Conservation (phyloP, 1,140 invertebrate species). For the Pseudomyrmex pallidus region DNA sequence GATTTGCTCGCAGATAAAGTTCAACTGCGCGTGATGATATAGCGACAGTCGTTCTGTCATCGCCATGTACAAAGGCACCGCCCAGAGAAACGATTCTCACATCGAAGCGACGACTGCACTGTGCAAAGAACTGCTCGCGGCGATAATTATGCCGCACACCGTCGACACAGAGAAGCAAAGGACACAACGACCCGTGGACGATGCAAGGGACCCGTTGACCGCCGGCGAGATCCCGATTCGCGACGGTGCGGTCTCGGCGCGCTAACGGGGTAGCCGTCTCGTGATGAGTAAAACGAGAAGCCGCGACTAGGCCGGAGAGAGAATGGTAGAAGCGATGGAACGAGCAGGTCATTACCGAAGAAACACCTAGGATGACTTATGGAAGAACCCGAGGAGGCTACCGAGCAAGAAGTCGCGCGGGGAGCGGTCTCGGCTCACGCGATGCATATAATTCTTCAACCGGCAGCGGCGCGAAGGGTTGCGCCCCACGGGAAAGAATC, state of each 20-base stretch:
- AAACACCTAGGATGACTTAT: conserved; percentile 81
- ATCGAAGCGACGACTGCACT: conserved; percentile 36
- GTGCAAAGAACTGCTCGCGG: conserved; percentile 15
- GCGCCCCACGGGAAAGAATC: not conserved
- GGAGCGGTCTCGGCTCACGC: conserved; percentile 66
- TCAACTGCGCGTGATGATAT: not conserved
- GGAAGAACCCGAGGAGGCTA: conserved; percentile 55
- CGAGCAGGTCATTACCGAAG: conserved; percentile 75
- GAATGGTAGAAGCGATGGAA: conserved; percentile 40
- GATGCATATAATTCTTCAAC: conserved; percentile 73
- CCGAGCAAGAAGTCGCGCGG: conserved; percentile 61
- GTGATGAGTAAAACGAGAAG: conserved; percentile 79
- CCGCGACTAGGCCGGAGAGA: conserved; percentile 59
- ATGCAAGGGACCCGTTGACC: not conserved
- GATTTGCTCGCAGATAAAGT: conserved; percentile 3
- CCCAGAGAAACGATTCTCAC: conserved; percentile 50
- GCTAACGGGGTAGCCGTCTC: conserved; percentile 48
- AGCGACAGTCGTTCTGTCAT: conserved; percentile 46
- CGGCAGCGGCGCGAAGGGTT: conserved; percentile 13
- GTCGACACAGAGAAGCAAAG: not conserved
- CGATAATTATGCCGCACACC: conserved; percentile 50
- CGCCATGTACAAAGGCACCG: conserved; percentile 17
- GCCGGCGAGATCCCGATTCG: conserved; percentile 62
- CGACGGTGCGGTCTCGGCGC: conserved; percentile 53
- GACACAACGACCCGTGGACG: conserved; percentile 19